A percentile compares a stretch with the other conserved stretches of the same genome.
These are phyloP conservation scores for Nothocercus nigrocapillus DNA, from an alignment of 2,113 vertebrate species.

Conservation along the genomic window DNA sequence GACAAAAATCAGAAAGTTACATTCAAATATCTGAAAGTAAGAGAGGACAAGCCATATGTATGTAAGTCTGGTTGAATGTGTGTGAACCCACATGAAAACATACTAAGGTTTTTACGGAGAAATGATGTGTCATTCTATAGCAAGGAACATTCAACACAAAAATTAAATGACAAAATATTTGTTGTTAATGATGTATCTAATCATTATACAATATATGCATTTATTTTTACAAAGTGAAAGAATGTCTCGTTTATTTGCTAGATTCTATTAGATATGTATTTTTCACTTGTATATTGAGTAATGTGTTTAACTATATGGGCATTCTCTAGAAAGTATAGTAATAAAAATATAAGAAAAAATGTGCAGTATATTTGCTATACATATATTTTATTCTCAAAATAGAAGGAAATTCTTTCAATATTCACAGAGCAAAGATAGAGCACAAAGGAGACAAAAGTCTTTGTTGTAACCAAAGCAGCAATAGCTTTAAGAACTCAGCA, in stretches of 20 bases:
- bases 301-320: neutral
- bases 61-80: slow-evolving; percentile 16
- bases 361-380: neutral
- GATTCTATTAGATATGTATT: neutral
- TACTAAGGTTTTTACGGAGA: slow-evolving; percentile 7
- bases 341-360: neutral
- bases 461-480: neutral
- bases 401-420: neutral
- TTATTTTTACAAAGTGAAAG: neutral
- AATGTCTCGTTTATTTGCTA: neutral
- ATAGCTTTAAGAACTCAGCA: neutral
- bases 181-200: neutral
- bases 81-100: slow-evolving; percentile 20
- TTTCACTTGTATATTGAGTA: neutral
- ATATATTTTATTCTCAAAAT: neutral
- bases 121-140: neutral
- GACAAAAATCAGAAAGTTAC: slow-evolving; percentile 51
- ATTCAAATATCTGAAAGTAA: slow-evolving; percentile 38
- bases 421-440: neutral
- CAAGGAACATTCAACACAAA: neutral
- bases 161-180: neutral
- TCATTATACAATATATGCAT: neutral
- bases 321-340: neutral
- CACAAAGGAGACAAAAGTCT: neutral
- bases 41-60: slow-evolving; percentile 19